Evolutionary conservation across 2,888 invertebrate genomes (phyloP).

Genomic region (Pristionchus maxplancki): DNA sequence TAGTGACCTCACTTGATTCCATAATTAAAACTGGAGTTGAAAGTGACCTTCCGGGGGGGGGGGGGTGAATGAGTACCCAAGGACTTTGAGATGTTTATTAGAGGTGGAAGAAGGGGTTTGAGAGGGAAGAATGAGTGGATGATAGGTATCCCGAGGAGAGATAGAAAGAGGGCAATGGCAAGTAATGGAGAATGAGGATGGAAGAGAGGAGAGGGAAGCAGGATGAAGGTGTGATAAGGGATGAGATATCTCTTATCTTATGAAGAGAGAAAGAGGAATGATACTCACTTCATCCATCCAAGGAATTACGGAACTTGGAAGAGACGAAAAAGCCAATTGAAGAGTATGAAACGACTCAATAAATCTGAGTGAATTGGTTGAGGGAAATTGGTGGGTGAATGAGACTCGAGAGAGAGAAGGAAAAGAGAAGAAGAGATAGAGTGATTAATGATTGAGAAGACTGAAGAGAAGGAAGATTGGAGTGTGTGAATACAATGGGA

Average conservation of each 20-base stretch:
- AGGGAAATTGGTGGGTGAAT: not conserved
- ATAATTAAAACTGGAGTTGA: conserved; percentile 11
- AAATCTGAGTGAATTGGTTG: conserved; percentile 36
- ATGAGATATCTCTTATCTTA: conserved; percentile 2
- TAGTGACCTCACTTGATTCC: not conserved
- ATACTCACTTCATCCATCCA: conserved; percentile 7
- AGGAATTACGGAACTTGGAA: not conserved
- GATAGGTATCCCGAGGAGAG: conserved; percentile 7
- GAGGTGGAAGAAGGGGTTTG: not conserved
- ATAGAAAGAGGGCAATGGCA: conserved; percentile 18
- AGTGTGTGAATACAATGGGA: conserved; percentile 11
- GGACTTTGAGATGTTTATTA: conserved; percentile 26
- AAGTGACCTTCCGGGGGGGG: conserved; percentile 5
- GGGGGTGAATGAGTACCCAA: not conserved
- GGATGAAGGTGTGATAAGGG: conserved; percentile 40
- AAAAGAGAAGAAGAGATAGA: conserved; percentile 19
- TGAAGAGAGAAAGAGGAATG: not conserved
- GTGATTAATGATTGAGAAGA: conserved; percentile 39
- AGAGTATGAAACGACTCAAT: conserved; percentile 13
- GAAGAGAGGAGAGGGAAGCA: not conserved
- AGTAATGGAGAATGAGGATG: not conserved
- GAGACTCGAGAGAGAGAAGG: conserved; percentile 35
- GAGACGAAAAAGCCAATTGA: not conserved
- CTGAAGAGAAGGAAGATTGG: conserved; percentile 6
- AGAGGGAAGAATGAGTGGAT: not conserved